Conservation (phyloP, 2,888 invertebrate species). For the Dexiosoma caninum region DNA sequence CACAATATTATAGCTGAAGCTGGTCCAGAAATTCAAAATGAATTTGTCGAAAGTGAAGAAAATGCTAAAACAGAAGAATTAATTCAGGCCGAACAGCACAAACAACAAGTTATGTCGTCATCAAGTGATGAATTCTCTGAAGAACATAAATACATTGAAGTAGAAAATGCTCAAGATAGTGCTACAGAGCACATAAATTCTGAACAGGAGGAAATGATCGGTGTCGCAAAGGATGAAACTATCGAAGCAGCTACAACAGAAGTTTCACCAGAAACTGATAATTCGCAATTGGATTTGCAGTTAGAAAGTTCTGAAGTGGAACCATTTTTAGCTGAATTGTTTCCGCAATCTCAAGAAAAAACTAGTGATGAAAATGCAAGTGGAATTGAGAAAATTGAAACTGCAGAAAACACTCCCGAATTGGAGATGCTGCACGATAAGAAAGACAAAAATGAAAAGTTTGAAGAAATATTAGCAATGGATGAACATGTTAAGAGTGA, state of each 20-base stretch:
- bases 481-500: slow-evolving; percentile 11
- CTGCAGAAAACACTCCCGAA: not conserved
- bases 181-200: not conserved
- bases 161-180: not conserved
- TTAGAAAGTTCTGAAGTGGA: slow-evolving; percentile 22
- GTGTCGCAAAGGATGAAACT: slow-evolving; percentile 38
- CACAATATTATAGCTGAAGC: slow-evolving; percentile 51
- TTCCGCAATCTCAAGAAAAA: not conserved
- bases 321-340: not conserved
- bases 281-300: not conserved
- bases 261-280: not conserved
- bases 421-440: not conserved
- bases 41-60: not conserved
- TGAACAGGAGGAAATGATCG: slow-evolving; percentile 53
- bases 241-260: not conserved
- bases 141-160: slow-evolving; percentile 10
- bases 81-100: not conserved
- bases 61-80: not conserved
- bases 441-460: slow-evolving; percentile 4
- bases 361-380: not conserved
- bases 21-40: slow-evolving; percentile 50
- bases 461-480: not conserved
- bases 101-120: not conserved
- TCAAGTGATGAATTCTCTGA: not conserved
- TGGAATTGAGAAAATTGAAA: slow-evolving; percentile 21